Evolutionary conservation across 2,797 vertebrate genomes (phyloP).

Genomic region (Tympanoctomys barrerae): DNA sequence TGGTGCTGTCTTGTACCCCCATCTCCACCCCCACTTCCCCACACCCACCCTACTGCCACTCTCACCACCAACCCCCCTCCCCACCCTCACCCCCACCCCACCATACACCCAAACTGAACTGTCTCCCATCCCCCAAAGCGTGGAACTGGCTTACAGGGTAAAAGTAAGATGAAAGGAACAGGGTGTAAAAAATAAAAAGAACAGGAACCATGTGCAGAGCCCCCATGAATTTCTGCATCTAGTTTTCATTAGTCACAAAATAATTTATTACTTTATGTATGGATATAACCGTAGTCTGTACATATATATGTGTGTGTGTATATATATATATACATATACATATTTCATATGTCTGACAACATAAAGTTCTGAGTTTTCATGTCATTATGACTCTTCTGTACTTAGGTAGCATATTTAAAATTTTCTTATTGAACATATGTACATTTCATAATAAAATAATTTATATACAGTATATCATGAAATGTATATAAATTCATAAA

Average conservation of each 20-base stretch:
- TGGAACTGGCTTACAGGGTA: background rate
- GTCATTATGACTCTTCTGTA: background rate
- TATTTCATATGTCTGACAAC: background rate
- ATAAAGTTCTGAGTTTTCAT: background rate
- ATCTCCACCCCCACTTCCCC: too few species aligned
- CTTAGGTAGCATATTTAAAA: background rate
- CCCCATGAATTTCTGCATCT: background rate
- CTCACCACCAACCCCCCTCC: too few species aligned
- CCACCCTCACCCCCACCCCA: too few species aligned
- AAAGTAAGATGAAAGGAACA: background rate
- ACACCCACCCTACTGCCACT: too few species aligned
- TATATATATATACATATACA: background rate
- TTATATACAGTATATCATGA: background rate
- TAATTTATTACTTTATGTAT: background rate
- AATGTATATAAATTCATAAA: background rate
- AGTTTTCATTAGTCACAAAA: background rate
- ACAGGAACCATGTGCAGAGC: background rate
- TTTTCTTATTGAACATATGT: background rate
- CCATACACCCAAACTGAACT: background rate
- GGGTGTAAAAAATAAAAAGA: background rate
- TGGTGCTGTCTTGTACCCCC: too few species aligned
- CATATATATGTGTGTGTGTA: background rate
- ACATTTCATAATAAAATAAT: conserved; percentile 48
- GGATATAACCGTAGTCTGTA: background rate
- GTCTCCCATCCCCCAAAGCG: background rate